These are phyloP conservation scores for Gryllus longicercus DNA, from an alignment of 2,888 invertebrate genomes.

Conservation along the genomic window DNA sequence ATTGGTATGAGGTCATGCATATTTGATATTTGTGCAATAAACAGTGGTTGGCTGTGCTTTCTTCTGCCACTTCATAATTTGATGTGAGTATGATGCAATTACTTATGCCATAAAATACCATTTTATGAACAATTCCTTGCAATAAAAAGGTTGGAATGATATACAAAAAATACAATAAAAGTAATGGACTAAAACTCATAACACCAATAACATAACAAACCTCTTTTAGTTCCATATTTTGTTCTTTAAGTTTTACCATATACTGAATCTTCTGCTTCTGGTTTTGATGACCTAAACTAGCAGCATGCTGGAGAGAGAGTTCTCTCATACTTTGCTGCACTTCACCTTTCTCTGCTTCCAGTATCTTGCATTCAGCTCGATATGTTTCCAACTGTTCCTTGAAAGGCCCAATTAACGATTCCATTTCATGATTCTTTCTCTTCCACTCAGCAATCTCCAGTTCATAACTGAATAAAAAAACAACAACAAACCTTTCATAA, in stretches of 20 bases:
- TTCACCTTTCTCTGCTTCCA: slow-evolving; percentile 46
- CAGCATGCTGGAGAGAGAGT: slow-evolving; percentile 56
- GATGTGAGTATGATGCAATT: too few relatives aligned
- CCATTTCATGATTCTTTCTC: slow-evolving; percentile 42
- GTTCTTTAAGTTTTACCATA: slow-evolving; percentile 49
- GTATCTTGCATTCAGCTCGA: slow-evolving; percentile 48
- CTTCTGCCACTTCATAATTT: too few relatives aligned
- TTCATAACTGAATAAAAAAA: neutral
- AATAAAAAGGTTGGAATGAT: too few relatives aligned
- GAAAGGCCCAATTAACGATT: slow-evolving; percentile 46
- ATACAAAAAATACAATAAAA: too few relatives aligned
- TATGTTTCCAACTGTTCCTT: slow-evolving; percentile 51
- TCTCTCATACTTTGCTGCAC: slow-evolving; percentile 53
- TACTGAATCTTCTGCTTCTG: slow-evolving; percentile 63
- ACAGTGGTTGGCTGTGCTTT: too few relatives aligned
- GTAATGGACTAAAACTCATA: too few relatives aligned
- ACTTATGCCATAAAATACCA: too few relatives aligned
- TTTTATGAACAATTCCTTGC: too few relatives aligned
- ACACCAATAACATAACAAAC: slow-evolving; percentile 42
- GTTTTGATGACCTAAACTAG: slow-evolving; percentile 62
- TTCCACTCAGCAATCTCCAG: slow-evolving; percentile 38
- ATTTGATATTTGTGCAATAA: too few relatives aligned
- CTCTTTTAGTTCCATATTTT: slow-evolving; percentile 49
- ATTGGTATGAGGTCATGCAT: too few relatives aligned
- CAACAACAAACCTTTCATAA: neutral